Base-by-base conservation (phyloP, 2,113 vertebrate genomes). In the Aplodontia rufa region DNA sequence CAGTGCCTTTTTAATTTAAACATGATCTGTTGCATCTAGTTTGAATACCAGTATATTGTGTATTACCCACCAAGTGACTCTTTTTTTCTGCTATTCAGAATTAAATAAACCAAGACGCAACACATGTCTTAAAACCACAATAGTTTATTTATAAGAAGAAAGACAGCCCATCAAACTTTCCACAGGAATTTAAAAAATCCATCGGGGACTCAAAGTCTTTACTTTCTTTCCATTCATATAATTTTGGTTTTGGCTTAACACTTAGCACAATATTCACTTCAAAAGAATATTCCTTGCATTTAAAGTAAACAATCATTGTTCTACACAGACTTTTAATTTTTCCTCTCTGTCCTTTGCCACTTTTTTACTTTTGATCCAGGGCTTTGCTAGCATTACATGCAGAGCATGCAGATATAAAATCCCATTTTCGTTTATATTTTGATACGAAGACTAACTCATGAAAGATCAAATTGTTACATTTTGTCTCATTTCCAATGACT, bases 211-310 rank as follows among this genome's bases (percentile, higher is more conserved):
- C 97, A 98, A 98, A 98, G 96, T 89, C 98, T 98, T 98, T 98
- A 98, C 97, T 99, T 99, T 98, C 95, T 98, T 99, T 98, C 98
- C 98, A 98, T 99, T 99, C 98, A 98, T 99, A 98, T 98, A 98
- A 99, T 99, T 99, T 99, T 98, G 98, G 98, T 98, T 99, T 99
- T 98, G 98, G 98, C 98, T 98, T 99, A 97, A 98, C 98, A 98
- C 98, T 98, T 99, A 97, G 98, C 98, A 98, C 96, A 98, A 97
- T 98, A 98, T 98, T 97, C 96, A 98, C 97, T 99, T 99, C 97
- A 98, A 99, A 99, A 98, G 97, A 98, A 97, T 97, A 98, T 98
- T 95, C 87, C 95, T 98, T 98, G 81, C 97, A 93, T 98, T 98
- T 98, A 98, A 98, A 98, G 96, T 98, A 98, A 98, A 98, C 98